Percentiles rank a stretch among this genome's conserved stretches.
These are phyloP conservation scores for Agrotis ipsilon DNA, from an alignment of 2,888 invertebrate genomes.

Conservation along the genomic window DNA sequence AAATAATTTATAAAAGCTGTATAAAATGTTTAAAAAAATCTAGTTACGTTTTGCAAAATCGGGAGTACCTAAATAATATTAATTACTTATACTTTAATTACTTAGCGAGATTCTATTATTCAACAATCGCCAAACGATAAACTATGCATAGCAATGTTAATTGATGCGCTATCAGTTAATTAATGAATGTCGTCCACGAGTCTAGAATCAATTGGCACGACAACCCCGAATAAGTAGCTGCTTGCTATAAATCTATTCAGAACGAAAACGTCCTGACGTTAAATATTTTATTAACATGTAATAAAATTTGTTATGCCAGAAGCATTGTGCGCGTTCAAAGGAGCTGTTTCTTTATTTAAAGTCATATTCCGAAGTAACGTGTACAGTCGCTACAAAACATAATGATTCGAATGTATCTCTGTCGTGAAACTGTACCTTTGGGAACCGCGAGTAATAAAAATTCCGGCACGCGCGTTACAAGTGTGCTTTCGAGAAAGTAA, in stretches of 20 bases:
- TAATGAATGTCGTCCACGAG: conserved; percentile 39
- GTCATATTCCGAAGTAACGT: conserved; percentile 72
- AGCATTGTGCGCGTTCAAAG: conserved; percentile 54
- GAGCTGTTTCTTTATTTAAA: conserved; percentile 69
- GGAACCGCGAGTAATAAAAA: conserved; percentile 87
- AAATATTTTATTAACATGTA: conserved; percentile 59
- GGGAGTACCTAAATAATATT: too few relatives aligned
- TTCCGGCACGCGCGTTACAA: conserved; percentile 84
- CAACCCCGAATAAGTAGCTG: conserved; percentile 17
- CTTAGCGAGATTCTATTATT: conserved; percentile 19
- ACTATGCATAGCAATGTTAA: conserved; percentile 36
- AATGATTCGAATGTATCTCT: conserved; percentile 86
- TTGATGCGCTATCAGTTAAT: conserved; percentile 40
- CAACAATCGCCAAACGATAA: conserved; percentile 24
- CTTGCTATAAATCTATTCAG: conserved; percentile 34
- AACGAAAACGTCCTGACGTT: conserved; percentile 42
- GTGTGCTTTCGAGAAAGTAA: conserved; percentile 87
- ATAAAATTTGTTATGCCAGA: conserved; percentile 60
- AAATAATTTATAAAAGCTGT: too few relatives aligned
- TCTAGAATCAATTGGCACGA: conserved; percentile 50
- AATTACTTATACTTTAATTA: conserved; percentile 9
- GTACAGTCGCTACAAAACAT: conserved; percentile 78
- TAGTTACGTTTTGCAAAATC: too few relatives aligned
- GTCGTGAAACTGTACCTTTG: conserved; percentile 84
- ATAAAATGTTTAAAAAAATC: not conserved